phyloP scores from a whole-genome alignment of 2,797 vertebrate genomes.

The Tamandua tetradactyla region DNA sequence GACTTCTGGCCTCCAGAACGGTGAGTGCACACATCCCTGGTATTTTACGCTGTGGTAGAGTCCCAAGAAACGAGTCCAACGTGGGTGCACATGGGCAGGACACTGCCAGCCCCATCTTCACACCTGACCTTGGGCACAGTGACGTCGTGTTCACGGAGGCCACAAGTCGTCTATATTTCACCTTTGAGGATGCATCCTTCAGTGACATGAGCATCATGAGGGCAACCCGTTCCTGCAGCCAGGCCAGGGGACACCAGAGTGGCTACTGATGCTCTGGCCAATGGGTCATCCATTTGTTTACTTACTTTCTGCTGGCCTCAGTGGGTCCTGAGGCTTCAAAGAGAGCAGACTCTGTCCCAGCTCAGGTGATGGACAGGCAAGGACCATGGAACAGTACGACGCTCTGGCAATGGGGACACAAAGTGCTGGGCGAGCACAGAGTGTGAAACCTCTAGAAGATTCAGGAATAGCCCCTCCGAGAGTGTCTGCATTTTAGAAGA shows the following conservation, averaged over 20 bases:
- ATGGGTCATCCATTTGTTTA: neutral
- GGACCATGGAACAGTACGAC: rapidly evolving
- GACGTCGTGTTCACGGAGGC: neutral
- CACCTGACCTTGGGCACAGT: rapidly evolving
- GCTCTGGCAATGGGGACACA: rapidly evolving
- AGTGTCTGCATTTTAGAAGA: neutral
- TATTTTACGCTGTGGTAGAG: too few species aligned
- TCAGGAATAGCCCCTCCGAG: neutral
- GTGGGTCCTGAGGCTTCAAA: neutral
- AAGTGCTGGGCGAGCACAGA: neutral
- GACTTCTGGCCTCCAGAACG: too few species aligned
- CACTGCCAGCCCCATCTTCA: rapidly evolving
- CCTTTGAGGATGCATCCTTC: neutral
- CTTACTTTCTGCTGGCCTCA: rapidly evolving
- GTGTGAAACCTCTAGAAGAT: neutral
- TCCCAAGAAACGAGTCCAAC: too few species aligned
- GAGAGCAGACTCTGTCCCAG: neutral
- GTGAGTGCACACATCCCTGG: too few species aligned
- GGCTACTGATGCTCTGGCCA: neutral
- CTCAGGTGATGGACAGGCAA: neutral
- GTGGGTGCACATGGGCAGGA: too few species aligned
- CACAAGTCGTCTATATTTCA: neutral
- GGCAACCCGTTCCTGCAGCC: neutral
- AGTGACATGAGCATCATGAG: neutral
- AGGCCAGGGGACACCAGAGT: neutral